A percentile compares a stretch with the other conserved stretches of the same genome.
phyloP scores from a whole-genome alignment of 1,140 invertebrate genomes.

The Scaptomyza pallida region DNA sequence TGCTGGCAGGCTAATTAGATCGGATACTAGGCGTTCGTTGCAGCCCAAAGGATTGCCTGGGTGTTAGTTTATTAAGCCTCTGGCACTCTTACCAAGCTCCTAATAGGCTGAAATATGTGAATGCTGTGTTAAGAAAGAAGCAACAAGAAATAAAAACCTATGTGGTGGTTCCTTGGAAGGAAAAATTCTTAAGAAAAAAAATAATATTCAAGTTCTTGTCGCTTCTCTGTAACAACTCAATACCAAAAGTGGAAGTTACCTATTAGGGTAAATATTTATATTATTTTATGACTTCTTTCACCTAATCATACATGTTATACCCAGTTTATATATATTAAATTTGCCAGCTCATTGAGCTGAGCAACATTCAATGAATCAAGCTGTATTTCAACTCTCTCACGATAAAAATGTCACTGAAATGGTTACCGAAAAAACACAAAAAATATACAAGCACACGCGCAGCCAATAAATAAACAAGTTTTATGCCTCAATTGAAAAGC shows the following conservation, averaged over 20 bases:
- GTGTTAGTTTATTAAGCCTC: slow-evolving; percentile 78
- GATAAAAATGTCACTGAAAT: slow-evolving; percentile 55
- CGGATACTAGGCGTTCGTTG: slow-evolving; percentile 42
- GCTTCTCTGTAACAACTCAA: background rate
- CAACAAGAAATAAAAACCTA: background rate
- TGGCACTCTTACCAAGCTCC: slow-evolving; percentile 41
- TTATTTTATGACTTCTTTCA: too few relatives aligned
- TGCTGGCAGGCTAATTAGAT: slow-evolving; percentile 77
- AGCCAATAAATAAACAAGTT: slow-evolving; percentile 59
- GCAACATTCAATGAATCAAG: slow-evolving; percentile 18
- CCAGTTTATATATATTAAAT: background rate
- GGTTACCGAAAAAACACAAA: slow-evolving; percentile 7
- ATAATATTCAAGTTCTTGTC: background rate
- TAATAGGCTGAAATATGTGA: slow-evolving; percentile 69
- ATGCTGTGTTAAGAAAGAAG: slow-evolving; percentile 16
- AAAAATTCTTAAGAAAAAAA: background rate
- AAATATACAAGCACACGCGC: slow-evolving; percentile 18
- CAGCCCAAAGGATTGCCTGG: slow-evolving; percentile 45
- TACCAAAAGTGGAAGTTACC: background rate
- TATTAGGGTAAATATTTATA: background rate
- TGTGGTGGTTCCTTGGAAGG: background rate
- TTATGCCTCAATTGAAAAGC: slow-evolving; percentile 68
- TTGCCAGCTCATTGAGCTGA: slow-evolving; percentile 23
- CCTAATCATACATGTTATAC: slow-evolving; percentile 15
- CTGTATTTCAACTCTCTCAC: slow-evolving; percentile 55